These are phyloP conservation scores for Chamaetylas fuelleborni DNA, from an alignment of 2,113 vertebrate genomes.

Conservation along the genomic window DNA sequence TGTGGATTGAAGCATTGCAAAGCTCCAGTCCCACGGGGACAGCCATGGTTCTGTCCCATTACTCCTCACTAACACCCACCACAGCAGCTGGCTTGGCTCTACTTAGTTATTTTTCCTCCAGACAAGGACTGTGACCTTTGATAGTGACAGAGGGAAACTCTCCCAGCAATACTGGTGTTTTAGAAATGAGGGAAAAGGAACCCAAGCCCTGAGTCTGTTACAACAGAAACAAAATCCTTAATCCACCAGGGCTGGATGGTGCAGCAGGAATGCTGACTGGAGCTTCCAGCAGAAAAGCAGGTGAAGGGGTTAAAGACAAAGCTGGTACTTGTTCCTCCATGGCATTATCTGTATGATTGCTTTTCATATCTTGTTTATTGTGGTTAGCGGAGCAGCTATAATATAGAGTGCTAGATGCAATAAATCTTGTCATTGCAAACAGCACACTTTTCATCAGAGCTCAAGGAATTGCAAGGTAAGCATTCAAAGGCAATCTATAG, in stretches of 20 bases:
- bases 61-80: neutral
- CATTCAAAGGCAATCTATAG: slow-evolving; percentile 45
- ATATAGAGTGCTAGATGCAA: slow-evolving; percentile 60
- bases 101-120: neutral
- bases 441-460: slow-evolving; percentile 48
- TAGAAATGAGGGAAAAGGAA: neutral
- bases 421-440: slow-evolving; percentile 63
- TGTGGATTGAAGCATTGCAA: neutral
- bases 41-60: neutral
- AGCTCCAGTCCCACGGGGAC: neutral
- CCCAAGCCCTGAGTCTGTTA: neutral
- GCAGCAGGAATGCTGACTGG: neutral
- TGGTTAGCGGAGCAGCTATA: slow-evolving; percentile 64
- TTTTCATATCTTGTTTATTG: slow-evolving; percentile 72
- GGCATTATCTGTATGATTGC: slow-evolving; percentile 69
- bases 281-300: neutral
- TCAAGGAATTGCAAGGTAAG: slow-evolving; percentile 61
- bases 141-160: neutral
- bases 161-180: neutral
- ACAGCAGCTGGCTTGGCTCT: neutral
- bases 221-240: neutral
- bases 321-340: neutral
- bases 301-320: slow-evolving; percentile 57
- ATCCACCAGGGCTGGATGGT: neutral
- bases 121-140: neutral